A percentile compares a stretch with the other conserved stretches of the same genome.
These are phyloP conservation scores for Zaprionus ghesquierei DNA, from an alignment of 1,140 invertebrate species.

Conservation along the genomic window DNA sequence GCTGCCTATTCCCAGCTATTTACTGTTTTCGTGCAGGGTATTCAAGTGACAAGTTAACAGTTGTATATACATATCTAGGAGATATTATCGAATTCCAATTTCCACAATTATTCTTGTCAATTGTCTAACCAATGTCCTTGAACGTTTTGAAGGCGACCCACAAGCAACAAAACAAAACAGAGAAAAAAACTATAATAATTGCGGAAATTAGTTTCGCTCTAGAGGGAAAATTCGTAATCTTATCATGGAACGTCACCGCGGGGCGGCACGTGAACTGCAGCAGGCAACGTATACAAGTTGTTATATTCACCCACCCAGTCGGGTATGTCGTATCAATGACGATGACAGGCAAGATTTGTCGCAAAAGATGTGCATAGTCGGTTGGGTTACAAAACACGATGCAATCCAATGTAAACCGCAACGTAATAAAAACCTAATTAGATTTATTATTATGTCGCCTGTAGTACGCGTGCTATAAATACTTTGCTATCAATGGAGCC, in stretches of 20 bases:
- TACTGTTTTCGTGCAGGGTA: no score
- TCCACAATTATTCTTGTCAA: neutral
- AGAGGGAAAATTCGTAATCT: conserved; percentile 26
- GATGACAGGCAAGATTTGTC: neutral
- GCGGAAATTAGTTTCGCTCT: conserved; percentile 32
- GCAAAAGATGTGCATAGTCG: neutral
- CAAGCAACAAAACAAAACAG: conserved; percentile 31
- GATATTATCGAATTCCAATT: neutral
- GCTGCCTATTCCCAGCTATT: neutral
- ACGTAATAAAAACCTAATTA: neutral
- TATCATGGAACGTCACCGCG: conserved; percentile 25
- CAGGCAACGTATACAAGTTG: neutral
- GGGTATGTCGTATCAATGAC: neutral
- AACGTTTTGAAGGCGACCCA: conserved; percentile 2
- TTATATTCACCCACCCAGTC: no score
- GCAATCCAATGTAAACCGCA: neutral
- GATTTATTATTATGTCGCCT: neutral
- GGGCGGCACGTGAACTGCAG: conserved; percentile 29
- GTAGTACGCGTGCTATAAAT: neutral
- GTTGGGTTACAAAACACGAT: neutral
- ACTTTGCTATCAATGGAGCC: neutral
- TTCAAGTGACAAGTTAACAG: no score
- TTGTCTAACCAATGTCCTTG: conserved; percentile 30
- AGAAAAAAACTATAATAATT: conserved; percentile 19
- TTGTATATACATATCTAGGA: neutral